A percentile compares a stretch with the other conserved stretches of the same genome.
phyloP scores from a whole-genome alignment of 1,140 invertebrate genomes.

The Lepidurus packardi region DNA sequence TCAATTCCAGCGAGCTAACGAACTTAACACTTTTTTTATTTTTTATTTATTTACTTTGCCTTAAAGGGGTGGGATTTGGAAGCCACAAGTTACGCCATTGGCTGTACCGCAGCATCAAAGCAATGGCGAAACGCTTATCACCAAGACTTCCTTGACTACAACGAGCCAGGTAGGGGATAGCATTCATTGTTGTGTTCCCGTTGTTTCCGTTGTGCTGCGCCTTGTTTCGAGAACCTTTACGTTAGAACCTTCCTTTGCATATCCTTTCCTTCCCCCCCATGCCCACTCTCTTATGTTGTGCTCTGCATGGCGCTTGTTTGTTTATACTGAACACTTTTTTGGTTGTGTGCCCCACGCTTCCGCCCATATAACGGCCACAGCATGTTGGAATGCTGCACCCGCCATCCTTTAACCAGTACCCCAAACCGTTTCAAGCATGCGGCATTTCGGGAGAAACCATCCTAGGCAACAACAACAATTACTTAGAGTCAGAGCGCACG shows the following conservation, averaged over 20 bases:
- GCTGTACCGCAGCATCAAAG: constrained; percentile 41
- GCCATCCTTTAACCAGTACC: constrained; percentile 12
- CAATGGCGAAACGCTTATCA: constrained; percentile 55
- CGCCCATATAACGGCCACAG: not conserved
- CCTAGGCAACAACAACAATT: not conserved
- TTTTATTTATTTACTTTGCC: not conserved
- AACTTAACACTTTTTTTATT: not conserved
- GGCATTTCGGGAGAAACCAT: not conserved
- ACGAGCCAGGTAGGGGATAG: constrained; percentile 52
- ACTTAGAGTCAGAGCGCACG: not conserved
- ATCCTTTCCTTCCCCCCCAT: not conserved
- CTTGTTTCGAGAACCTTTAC: not conserved
- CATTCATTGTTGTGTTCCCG: constrained; percentile 16
- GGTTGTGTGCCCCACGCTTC: not conserved
- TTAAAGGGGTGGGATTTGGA: constrained; percentile 42
- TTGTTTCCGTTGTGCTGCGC: not conserved
- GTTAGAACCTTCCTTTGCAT: not conserved
- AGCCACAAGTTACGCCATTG: constrained; percentile 47
- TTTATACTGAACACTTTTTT: not conserved
- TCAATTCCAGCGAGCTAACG: constrained; percentile 26
- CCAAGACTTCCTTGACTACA: constrained; percentile 78
- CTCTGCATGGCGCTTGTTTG: not conserved
- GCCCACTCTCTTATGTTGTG: not conserved
- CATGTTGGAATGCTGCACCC: not conserved
- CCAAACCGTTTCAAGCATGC: not conserved